A percentile compares a stretch with the other conserved stretches of the same genome.
Conservation (phyloP, 1,140 invertebrate genomes). For the Thalassaphorura encarpata region DNA sequence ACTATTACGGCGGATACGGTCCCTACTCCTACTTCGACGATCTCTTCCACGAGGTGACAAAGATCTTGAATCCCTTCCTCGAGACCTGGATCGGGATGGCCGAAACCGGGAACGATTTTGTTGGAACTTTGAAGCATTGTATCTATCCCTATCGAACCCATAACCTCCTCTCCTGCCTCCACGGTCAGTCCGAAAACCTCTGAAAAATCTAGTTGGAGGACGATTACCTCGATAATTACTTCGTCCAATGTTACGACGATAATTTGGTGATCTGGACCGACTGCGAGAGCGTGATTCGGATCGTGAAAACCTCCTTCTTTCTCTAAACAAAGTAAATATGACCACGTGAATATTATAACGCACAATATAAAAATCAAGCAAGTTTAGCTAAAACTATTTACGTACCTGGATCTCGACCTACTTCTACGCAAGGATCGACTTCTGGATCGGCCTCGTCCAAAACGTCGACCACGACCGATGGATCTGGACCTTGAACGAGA, state of each 20-base stretch:
- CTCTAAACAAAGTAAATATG: neutral
- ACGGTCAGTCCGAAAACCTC: neutral
- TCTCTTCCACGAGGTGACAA: too few relatives aligned
- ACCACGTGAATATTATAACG: neutral
- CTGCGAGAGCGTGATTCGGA: slow-evolving; percentile 9
- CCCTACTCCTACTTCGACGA: too few relatives aligned
- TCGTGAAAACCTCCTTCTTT: neutral
- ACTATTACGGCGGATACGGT: too few relatives aligned
- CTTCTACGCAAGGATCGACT: neutral
- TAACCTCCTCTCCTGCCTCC: neutral
- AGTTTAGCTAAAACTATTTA: neutral
- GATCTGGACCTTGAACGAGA: slow-evolving; percentile 10
- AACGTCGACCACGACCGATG: neutral
- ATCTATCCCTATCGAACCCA: too few relatives aligned
- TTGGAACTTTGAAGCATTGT: too few relatives aligned
- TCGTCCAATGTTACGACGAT: neutral
- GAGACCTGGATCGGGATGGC: too few relatives aligned
- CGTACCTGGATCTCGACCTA: slow-evolving; percentile 3
- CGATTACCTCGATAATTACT: too few relatives aligned
- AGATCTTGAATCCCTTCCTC: too few relatives aligned
- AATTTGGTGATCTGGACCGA: neutral
- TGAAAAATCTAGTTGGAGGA: too few relatives aligned
- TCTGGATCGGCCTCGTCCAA: neutral
- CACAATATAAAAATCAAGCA: neutral
- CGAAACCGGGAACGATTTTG: too few relatives aligned